Conservation (phyloP, 2,797 vertebrate genomes). For the Pogonophryne albipinna region DNA sequence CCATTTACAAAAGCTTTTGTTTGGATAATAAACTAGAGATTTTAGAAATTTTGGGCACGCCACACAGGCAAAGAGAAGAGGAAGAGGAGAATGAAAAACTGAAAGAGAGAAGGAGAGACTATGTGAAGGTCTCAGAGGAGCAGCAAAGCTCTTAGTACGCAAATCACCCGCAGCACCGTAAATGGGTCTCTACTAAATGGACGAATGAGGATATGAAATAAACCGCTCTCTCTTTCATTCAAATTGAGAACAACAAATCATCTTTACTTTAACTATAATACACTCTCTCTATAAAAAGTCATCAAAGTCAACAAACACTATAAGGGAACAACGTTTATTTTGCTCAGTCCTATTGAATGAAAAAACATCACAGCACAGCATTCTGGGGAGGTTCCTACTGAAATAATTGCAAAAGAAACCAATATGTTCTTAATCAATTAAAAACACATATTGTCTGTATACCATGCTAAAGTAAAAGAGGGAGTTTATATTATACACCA, state of each 20-base stretch:
- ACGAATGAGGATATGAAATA: slow-evolving; percentile 55
- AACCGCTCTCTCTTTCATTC: slow-evolving; percentile 6
- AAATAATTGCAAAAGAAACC: slow-evolving; percentile 9
- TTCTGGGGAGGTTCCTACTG: background rate
- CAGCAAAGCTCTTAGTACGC: slow-evolving; percentile 67
- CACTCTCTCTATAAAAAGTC: slow-evolving; percentile 21
- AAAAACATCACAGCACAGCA: background rate
- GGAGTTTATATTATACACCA: slow-evolving; percentile 21
- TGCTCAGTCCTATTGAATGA: slow-evolving; percentile 13
- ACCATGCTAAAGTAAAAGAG: background rate
- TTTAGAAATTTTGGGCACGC: slow-evolving; percentile 74
- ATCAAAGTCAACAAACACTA: slow-evolving; percentile 24
- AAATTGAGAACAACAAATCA: slow-evolving; percentile 46
- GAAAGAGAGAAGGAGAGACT: slow-evolving; percentile 56
- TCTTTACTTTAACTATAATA: slow-evolving; percentile 35
- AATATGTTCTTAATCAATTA: background rate
- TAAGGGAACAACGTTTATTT: background rate
- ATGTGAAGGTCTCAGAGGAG: slow-evolving; percentile 66
- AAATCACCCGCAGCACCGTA: slow-evolving; percentile 67
- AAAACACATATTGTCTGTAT: background rate
- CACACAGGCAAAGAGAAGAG: slow-evolving; percentile 48
- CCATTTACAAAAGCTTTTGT: slow-evolving; percentile 78
- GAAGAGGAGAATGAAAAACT: slow-evolving; percentile 52
- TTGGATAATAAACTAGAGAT: slow-evolving; percentile 76
- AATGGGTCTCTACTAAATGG: slow-evolving; percentile 58